These are phyloP conservation scores for Monochamus saltuarius DNA, from an alignment of 1,140 invertebrate genomes.

Conservation along the genomic window DNA sequence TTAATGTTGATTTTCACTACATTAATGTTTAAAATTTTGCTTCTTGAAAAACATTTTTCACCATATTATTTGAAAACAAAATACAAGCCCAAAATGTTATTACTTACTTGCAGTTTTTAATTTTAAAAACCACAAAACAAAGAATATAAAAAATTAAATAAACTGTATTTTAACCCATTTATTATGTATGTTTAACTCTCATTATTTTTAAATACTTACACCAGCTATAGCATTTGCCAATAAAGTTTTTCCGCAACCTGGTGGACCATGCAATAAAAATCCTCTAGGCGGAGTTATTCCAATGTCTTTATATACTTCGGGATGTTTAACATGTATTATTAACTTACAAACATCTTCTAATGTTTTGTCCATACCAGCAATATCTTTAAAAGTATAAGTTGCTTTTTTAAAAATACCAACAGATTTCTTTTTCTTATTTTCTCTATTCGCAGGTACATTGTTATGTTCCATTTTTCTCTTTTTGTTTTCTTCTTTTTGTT, in stretches of 20 bases:
- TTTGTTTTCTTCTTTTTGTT: too few species aligned
- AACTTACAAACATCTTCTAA: constrained; percentile 78
- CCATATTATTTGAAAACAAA: too few species aligned
- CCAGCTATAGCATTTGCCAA: constrained; percentile 92
- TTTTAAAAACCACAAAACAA: too few species aligned
- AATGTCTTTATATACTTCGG: constrained; percentile 76
- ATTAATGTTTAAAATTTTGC: too few species aligned
- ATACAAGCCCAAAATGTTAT: too few species aligned
- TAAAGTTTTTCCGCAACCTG: constrained; percentile 91
- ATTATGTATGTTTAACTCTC: too few species aligned
- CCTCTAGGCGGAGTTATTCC: constrained; percentile 82
- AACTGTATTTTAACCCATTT: too few species aligned
- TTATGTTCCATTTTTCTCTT: too few species aligned
- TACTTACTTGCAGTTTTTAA: too few species aligned
- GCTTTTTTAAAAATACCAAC: neutral
- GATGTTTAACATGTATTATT: constrained; percentile 79
- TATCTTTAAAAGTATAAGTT: constrained; percentile 5
- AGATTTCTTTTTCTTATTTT: constrained; percentile 9
- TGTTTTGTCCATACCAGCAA: constrained; percentile 64
- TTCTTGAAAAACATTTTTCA: too few species aligned
- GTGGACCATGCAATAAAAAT: constrained; percentile 86
- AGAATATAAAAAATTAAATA: neutral
- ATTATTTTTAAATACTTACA: constrained; percentile 55
- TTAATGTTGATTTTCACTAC: too few species aligned
- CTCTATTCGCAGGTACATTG: too few species aligned